Evolutionary conservation across 2,888 invertebrate genomes (phyloP).

Genomic region (Alloplasta piceator): DNA sequence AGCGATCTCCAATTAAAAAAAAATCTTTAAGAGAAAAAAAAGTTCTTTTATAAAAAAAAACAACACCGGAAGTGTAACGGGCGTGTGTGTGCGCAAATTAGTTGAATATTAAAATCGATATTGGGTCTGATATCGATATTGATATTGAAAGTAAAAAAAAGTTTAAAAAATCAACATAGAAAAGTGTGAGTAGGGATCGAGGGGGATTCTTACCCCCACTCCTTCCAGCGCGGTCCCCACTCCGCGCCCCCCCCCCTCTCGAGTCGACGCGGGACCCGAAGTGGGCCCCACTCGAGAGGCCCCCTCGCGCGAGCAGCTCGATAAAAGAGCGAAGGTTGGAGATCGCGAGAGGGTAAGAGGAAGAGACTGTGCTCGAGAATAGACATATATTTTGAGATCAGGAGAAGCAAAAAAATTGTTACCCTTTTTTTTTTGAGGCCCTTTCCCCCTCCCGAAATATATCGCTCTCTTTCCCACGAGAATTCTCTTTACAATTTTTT

Average conservation of each 20-base stretch:
- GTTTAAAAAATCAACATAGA: slow-evolving; percentile 28
- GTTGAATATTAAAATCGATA: not conserved
- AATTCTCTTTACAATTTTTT: slow-evolving; percentile 38
- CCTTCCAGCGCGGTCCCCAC: slow-evolving; percentile 39
- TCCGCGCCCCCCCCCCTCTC: slow-evolving; percentile 42
- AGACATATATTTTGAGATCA: slow-evolving; percentile 48
- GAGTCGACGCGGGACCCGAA: slow-evolving; percentile 42
- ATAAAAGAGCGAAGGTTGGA: slow-evolving; percentile 65
- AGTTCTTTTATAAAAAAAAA: not conserved
- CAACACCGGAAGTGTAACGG: slow-evolving; percentile 56
- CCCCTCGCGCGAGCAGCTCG: slow-evolving; percentile 50
- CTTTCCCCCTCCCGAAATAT: too few species aligned
- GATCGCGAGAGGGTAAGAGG: slow-evolving; percentile 64
- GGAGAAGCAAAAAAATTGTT: slow-evolving; percentile 25
- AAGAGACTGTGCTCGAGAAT: slow-evolving; percentile 64
- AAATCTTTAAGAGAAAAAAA: not conserved
- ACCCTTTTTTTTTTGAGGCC: too few species aligned
- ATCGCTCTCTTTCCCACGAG: too few species aligned
- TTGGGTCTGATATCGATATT: not conserved
- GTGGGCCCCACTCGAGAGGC: slow-evolving; percentile 49
- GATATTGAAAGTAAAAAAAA: slow-evolving; percentile 1
- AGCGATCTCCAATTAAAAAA: slow-evolving; percentile 9
- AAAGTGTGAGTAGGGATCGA: slow-evolving; percentile 14
- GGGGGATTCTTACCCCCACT: slow-evolving; percentile 27
- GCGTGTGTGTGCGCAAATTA: slow-evolving; percentile 50